phyloP scores from a whole-genome alignment of 2,888 invertebrate genomes.

The Sminthurinus aureus region DNA sequence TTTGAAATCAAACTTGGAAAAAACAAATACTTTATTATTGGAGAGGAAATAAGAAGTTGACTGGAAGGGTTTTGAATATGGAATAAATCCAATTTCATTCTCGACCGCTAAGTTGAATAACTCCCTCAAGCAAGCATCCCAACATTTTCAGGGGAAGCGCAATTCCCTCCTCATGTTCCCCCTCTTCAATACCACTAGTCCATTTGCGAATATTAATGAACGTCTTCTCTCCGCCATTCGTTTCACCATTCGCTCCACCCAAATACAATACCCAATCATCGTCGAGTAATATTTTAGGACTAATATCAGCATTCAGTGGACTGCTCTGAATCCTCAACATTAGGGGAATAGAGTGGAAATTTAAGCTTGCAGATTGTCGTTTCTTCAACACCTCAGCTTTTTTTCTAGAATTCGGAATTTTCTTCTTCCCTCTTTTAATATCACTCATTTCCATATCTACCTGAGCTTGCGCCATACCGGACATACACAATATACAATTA shows the following conservation, averaged over 20 bases:
- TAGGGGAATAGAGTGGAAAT: conserved; percentile 3
- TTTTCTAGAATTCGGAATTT: too few species aligned
- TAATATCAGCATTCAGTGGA: background rate
- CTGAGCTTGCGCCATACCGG: background rate
- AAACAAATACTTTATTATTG: too few species aligned
- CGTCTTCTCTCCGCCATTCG: too few species aligned
- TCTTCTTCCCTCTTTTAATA: too few species aligned
- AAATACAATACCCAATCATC: conserved; percentile 12
- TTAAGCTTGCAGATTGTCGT: too few species aligned
- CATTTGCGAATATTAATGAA: conserved; percentile 2
- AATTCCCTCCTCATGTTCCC: background rate
- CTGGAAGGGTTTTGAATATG: too few species aligned
- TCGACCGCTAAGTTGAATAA: background rate
- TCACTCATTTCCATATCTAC: too few species aligned
- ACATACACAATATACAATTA: conserved; percentile 19
- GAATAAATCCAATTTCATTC: too few species aligned
- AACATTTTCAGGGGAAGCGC: background rate
- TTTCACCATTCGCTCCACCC: conserved; percentile 3
- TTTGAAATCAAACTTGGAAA: too few species aligned
- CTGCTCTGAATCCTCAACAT: conserved; percentile 15
- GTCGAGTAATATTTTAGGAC: conserved; percentile 2
- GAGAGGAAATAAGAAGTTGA: too few species aligned
- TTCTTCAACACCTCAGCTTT: too few species aligned
- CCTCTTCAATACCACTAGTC: background rate
- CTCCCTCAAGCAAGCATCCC: background rate